Base-by-base conservation (phyloP, 2,888 invertebrate genomes). In the Cremastinae sp. region DNA sequence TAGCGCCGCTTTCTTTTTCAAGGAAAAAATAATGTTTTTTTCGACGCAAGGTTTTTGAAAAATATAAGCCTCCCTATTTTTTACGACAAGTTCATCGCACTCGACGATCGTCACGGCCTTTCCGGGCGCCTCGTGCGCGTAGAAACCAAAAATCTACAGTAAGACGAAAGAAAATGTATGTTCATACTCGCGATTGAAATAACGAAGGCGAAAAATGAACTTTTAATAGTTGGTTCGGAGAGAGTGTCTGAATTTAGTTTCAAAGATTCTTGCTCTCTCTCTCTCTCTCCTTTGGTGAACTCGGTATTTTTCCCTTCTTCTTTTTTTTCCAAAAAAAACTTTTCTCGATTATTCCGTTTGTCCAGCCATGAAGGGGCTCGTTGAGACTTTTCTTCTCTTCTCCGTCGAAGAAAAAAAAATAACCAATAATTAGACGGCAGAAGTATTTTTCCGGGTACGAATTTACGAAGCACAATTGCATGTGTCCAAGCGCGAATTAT, bases 401-500 rank as follows among this genome's bases (percentile, higher is more conserved):
- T 9, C 22, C 22, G 12, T 43, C 10, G 35, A 41, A 41, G 14
- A 64, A 70, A 8, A 18, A 55, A 55, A n/a, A 56, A 43, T 20
- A 18, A 64, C 68, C 68, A 56, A 75, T 72, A 75, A 75, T 72
- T 68, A 68, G 56, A 59, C 68, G 64, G 72, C 58, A 9, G 58
- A 43, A 49, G 49, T 14, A 39, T 41, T 28, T 28, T 56, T 28
- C 9, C 18, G 51, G 41, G 20, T 65, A 12, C 14, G 56, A 45
- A 47, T 10, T 9, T 12, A 58, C 35, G 20, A 37, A 53, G 47
- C 59, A 65, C 45, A 59, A 53, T 65, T 9, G 41, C 7, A 16
- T 35, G 41, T 47, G 49, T 14, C 0, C 5, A 9, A 20, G 12
- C 16, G 10, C 20, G 2, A 28, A 28, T 49, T 18, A 35, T 66